These are phyloP conservation scores for Ahaetulla prasina DNA, from an alignment of 2,113 vertebrate species.

Conservation along the genomic window DNA sequence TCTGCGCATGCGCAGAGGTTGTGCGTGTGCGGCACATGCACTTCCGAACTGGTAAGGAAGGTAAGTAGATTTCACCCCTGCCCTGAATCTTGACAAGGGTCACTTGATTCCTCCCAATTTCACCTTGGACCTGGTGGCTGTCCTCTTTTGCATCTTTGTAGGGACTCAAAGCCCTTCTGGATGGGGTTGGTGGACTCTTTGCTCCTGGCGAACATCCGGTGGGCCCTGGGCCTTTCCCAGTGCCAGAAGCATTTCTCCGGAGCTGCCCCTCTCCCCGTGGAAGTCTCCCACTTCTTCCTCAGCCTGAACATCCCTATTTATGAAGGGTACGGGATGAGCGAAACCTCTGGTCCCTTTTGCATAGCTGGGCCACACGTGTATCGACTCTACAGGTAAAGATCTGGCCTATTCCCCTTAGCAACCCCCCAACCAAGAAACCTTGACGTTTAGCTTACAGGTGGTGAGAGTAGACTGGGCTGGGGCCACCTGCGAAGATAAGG, in stretches of 20 bases:
- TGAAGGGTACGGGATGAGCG: conserved; percentile 86
- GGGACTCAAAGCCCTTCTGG: conserved; percentile 75
- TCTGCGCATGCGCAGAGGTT: no score
- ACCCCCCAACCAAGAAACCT: background rate
- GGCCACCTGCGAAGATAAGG: background rate
- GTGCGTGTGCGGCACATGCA: no score
- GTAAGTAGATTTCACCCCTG: no score
- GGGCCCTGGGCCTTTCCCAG: conserved; percentile 74
- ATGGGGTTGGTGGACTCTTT: conserved; percentile 75
- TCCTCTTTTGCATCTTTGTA: conserved; percentile 32
- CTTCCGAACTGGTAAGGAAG: no score
- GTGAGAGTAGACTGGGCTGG: background rate
- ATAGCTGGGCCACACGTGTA: conserved; percentile 76
- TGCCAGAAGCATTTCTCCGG: conserved; percentile 83
- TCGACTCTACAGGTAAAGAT: conserved; percentile 73
- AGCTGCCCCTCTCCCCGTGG: conserved; percentile 77
- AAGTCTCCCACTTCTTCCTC: conserved; percentile 81
- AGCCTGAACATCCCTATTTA: conserved; percentile 82
- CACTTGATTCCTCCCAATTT: background rate
- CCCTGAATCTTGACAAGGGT: background rate
- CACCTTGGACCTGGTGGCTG: background rate
- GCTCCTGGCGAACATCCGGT: conserved; percentile 79
- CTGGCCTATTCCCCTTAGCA: background rate
- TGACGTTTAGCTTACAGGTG: background rate
- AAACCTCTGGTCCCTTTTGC: conserved; percentile 84